phyloP scores from a whole-genome alignment of 2,888 invertebrate genomes.

The Nemotelus nigrinus region DNA sequence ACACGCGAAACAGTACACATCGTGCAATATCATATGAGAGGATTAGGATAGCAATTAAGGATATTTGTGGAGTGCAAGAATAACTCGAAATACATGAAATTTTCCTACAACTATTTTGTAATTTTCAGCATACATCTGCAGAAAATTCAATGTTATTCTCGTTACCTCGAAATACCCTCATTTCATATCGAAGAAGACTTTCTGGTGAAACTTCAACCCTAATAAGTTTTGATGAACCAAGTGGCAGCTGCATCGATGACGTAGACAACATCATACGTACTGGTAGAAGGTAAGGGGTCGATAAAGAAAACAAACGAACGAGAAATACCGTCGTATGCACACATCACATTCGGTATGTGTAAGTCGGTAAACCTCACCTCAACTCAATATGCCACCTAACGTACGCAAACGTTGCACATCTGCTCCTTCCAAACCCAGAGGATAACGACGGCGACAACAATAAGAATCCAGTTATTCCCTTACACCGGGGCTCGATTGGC shows the following conservation, averaged over 20 bases:
- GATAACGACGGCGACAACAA: constrained; percentile 26
- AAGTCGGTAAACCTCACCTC: constrained; percentile 38
- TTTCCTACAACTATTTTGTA: neutral
- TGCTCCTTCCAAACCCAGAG: constrained; percentile 33
- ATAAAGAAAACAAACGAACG: constrained; percentile 32
- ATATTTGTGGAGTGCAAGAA: no score
- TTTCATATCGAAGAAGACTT: neutral
- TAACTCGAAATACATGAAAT: no score
- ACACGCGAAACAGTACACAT: no score
- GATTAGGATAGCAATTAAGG: no score
- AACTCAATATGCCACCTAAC: constrained; percentile 18
- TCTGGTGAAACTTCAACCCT: constrained; percentile 15
- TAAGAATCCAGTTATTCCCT: constrained; percentile 46
- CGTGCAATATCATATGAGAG: no score
- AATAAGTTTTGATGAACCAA: constrained; percentile 36
- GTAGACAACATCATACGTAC: constrained; percentile 9
- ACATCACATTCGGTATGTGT: constrained; percentile 7
- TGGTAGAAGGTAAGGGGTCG: constrained; percentile 39
- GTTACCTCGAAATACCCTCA: neutral
- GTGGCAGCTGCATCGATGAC: constrained; percentile 45
- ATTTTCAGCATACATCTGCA: neutral
- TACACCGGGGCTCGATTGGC: no score
- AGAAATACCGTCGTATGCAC: constrained; percentile 33
- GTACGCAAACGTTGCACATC: constrained; percentile 39
- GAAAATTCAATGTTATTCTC: neutral